These are phyloP conservation scores for Drosophila punjabiensis DNA, from an alignment of 1,140 invertebrate genomes.

Conservation along the genomic window DNA sequence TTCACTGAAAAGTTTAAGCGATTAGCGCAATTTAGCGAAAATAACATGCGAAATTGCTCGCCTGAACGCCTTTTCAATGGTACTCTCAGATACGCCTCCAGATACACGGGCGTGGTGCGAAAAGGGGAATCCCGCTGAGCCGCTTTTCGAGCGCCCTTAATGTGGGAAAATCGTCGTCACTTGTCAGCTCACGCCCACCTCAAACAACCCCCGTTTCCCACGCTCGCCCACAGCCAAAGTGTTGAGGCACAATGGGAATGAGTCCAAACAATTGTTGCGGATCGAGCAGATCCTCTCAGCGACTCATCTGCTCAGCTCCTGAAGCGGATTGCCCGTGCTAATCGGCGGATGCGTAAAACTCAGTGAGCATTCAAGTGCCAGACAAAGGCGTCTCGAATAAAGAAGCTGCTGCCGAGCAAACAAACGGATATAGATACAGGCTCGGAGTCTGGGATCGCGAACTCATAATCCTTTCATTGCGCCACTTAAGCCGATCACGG, in stretches of 20 bases:
- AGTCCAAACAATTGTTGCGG: conserved; percentile 61
- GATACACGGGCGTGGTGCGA: conserved; percentile 32
- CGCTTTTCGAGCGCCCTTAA: conserved; percentile 54
- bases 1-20: conserved; percentile 74
- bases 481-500: conserved; percentile 82
- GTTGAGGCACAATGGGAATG: conserved; percentile 48
- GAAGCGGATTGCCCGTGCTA: conserved; percentile 75
- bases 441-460: conserved; percentile 31
- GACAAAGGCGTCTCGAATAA: conserved; percentile 37
- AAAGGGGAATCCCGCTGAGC: conserved; percentile 48
- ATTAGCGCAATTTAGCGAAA: conserved; percentile 83
- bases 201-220: conserved; percentile 52
- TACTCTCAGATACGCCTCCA: conserved; percentile 55
- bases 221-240: conserved; percentile 29
- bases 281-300: conserved; percentile 61
- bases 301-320: conserved; percentile 4
- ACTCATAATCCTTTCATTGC: conserved; percentile 79
- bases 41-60: conserved; percentile 79
- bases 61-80: conserved; percentile 75
- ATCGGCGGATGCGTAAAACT: conserved; percentile 75
- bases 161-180: conserved; percentile 75
- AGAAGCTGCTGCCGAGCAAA: conserved; percentile 23
- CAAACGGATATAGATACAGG: conserved; percentile 21
- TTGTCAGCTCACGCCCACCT: conserved; percentile 76
- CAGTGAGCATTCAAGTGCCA: conserved; percentile 71